A percentile compares a stretch with the other conserved stretches of the same genome.
Conservation (phyloP, 2,888 invertebrate genomes). For the Oligia fasciuncula region DNA sequence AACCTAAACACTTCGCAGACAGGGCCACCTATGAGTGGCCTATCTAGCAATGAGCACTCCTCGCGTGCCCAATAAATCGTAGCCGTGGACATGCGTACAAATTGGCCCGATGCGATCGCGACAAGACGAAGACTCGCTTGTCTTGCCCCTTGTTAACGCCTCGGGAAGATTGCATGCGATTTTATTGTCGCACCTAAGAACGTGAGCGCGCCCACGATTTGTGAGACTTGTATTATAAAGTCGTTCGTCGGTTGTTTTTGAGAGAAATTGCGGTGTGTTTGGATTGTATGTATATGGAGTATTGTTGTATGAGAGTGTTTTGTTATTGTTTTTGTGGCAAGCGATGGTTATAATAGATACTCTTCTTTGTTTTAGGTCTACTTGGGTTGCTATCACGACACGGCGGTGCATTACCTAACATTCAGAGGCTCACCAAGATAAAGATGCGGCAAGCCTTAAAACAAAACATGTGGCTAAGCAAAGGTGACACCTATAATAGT, state of each 20-base stretch:
- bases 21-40: slow-evolving; percentile 76
- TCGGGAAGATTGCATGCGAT: slow-evolving; percentile 75
- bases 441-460: not conserved
- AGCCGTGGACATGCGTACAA: slow-evolving; percentile 84
- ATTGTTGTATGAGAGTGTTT: slow-evolving; percentile 13
- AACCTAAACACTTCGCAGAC: slow-evolving; percentile 51
- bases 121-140: slow-evolving; percentile 72
- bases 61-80: slow-evolving; percentile 87
- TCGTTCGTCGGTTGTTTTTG: slow-evolving; percentile 46
- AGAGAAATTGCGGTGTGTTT: slow-evolving; percentile 39
- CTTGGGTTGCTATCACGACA: not conserved
- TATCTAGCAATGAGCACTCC: slow-evolving; percentile 71
- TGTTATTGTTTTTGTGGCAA: slow-evolving; percentile 22
- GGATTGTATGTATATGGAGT: slow-evolving; percentile 1
- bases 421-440: not conserved
- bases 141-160: slow-evolving; percentile 83
- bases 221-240: slow-evolving; percentile 60
- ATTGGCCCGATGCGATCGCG: slow-evolving; percentile 83
- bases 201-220: slow-evolving; percentile 78
- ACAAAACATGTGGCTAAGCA: too few species aligned
- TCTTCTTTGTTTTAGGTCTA: not conserved
- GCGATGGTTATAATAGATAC: not conserved
- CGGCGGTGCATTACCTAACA: not conserved
- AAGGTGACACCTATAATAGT: too few species aligned
- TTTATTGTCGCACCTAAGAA: slow-evolving; percentile 73